Base-by-base conservation (phyloP, 2,797 vertebrate genomes). In the Coregonus suidteri region DNA sequence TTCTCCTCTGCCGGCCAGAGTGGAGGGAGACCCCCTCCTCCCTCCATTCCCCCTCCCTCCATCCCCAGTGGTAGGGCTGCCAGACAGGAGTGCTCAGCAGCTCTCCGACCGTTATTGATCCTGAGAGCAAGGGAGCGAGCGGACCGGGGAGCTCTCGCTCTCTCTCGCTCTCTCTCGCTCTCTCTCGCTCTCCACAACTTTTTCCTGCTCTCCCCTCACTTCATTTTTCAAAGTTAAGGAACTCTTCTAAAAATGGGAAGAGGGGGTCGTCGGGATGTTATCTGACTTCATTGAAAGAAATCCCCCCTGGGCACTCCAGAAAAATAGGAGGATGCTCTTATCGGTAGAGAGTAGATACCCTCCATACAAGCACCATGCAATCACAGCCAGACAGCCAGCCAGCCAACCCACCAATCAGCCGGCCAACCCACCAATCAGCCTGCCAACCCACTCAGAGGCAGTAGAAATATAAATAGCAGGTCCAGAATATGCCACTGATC, bases 161-260 rank as follows among this genome's bases (percentile, higher is more conserved):
- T 62, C 53, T 56, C 73, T 16, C 66, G 15, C 15, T 68, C 82
- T 80, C 35, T 41, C 4, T 31, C 20, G 1, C 20, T 11, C 30
- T 62, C 53, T 56, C 73, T 16, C 66, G 15, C 15, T 68, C 62
- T 78, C 67, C 73, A 78, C 75, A 73, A 70, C 65, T 79, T 78
- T 74, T 74, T 69, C 75, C 74, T 78, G 65, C 51, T 31, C 80
- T 79, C 88, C 82, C 91, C 88, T 88, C 90, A 90, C 92, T 93
- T 92, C 91, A 93, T 94, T 94, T 93, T 94, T 93, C 93, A 93
- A 94, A 93, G 93, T 94, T 94, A 94, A 93, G 91, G 92, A 95
- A 94, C 92, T 94, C 91, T 92, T 92, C 92, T 90, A 92, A 94
- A 95, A 92, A 92, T 93, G 79, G 90, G 87, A 91, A 90, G 88